These are phyloP conservation scores for Horisme vitalbata DNA, from an alignment of 2,888 invertebrate genomes.

Conservation along the genomic window DNA sequence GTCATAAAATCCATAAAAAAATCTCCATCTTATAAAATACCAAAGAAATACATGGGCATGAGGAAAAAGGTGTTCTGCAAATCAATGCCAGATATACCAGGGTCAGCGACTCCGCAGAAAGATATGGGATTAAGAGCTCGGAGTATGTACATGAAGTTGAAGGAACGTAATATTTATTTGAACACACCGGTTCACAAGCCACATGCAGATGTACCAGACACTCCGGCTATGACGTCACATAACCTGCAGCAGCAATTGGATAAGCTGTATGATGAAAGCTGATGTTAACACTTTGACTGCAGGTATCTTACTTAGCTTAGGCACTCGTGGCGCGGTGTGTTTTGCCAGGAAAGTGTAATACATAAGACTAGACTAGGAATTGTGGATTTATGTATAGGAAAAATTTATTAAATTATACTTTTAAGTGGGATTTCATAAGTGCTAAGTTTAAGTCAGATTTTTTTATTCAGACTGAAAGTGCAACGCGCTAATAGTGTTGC, in stretches of 20 bases:
- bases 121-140: constrained; percentile 52
- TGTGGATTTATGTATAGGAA: too few relatives aligned
- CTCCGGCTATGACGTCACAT: constrained; percentile 63
- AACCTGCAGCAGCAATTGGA: constrained; percentile 70
- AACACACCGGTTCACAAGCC: constrained; percentile 59
- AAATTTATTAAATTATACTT: too few relatives aligned
- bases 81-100: constrained; percentile 61
- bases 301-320: too few relatives aligned
- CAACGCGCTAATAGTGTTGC: too few relatives aligned
- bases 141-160: constrained; percentile 69
- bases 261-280: constrained; percentile 60
- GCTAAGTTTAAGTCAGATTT: too few relatives aligned
- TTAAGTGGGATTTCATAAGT: too few relatives aligned
- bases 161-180: constrained; percentile 65
- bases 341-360: too few relatives aligned
- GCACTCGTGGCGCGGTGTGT: too few relatives aligned
- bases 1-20: constrained; percentile 54
- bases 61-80: constrained; percentile 61
- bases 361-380: too few relatives aligned
- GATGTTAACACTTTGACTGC: too few relatives aligned
- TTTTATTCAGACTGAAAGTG: too few relatives aligned
- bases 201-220: constrained; percentile 43
- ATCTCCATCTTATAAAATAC: constrained; percentile 68
- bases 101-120: constrained; percentile 49
- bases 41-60: constrained; percentile 58